Conservation (phyloP, 2,113 vertebrate species). For the Trachemys scripta region DNA sequence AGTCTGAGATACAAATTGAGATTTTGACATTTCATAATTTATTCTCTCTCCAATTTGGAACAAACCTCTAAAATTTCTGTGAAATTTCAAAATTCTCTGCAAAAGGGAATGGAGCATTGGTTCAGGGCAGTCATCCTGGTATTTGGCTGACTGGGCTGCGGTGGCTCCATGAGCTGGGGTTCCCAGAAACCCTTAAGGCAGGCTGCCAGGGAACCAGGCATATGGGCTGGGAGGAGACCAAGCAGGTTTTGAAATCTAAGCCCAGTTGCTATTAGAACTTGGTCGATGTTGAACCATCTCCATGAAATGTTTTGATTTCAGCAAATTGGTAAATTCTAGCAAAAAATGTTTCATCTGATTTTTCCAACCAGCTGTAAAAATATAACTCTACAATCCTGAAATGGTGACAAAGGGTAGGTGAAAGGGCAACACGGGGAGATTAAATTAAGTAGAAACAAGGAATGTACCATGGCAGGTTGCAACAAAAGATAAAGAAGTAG, state of each 20-base stretch:
- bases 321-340: conserved; percentile 12
- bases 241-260: not conserved
- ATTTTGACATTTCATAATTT: not conserved
- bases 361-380: conserved; percentile 5
- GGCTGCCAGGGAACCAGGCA: not conserved
- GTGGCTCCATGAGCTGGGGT: not conserved
- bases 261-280: conserved; percentile 15
- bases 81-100: not conserved
- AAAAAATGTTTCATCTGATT: conserved; percentile 24
- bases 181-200: not conserved
- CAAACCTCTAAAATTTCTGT: not conserved
- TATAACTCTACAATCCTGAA: not conserved
- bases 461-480: conserved; percentile 53
- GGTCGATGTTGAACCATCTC: conserved; percentile 1
- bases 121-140: not conserved
- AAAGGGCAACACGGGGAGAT: not conserved
- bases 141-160: not conserved
- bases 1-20: not conserved
- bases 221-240: not conserved
- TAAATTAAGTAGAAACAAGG: conserved; percentile 23
- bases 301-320: conserved; percentile 7
- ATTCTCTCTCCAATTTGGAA: not conserved
- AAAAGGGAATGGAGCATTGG: not conserved
- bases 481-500: conserved; percentile 45
- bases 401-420: not conserved